These are phyloP conservation scores for Oophaga sylvatica DNA, from an alignment of 2,797 vertebrate species.

Conservation along the genomic window DNA sequence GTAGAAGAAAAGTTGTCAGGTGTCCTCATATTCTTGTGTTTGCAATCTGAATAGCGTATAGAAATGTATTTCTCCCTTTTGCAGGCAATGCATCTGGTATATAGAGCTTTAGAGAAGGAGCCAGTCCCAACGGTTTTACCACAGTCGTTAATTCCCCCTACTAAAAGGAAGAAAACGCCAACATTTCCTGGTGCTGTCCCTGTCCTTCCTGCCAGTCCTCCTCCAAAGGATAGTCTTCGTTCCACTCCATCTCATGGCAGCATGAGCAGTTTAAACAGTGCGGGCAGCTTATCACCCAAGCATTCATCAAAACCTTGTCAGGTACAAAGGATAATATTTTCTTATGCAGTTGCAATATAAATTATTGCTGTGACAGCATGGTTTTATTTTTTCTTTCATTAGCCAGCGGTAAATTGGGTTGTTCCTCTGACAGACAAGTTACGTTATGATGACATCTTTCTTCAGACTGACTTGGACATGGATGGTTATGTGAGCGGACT, in stretches of 20 bases:
- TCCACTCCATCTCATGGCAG: constrained; percentile 95
- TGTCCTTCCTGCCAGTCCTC: constrained; percentile 89
- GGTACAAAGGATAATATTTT: constrained; percentile 69
- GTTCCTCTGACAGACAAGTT: constrained; percentile 86
- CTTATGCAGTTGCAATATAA: not conserved
- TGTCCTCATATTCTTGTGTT: not conserved
- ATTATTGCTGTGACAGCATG: not conserved
- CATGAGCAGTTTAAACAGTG: constrained; percentile 92
- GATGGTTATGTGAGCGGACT: constrained; percentile 94
- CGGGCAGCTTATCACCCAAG: constrained; percentile 93
- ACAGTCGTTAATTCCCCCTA: constrained; percentile 86
- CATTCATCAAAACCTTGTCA: constrained; percentile 86
- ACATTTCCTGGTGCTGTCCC: constrained; percentile 81
- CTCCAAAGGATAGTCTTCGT: constrained; percentile 90
- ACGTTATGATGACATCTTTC: constrained; percentile 93
- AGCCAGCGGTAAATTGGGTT: constrained; percentile 88
- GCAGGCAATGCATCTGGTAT: constrained; percentile 98
- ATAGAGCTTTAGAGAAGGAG: constrained; percentile 96
- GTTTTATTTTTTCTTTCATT: constrained; percentile 56
- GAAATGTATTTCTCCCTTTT: constrained; percentile 10
- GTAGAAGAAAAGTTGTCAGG: too few species aligned
- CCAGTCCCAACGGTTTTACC: constrained; percentile 89
- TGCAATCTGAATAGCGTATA: not conserved
- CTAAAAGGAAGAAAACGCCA: constrained; percentile 89
- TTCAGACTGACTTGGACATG: constrained; percentile 92